A percentile compares a stretch with the other conserved stretches of the same genome.
Conservation (phyloP, 1,140 invertebrate species). For the Atta cephalotes region DNA sequence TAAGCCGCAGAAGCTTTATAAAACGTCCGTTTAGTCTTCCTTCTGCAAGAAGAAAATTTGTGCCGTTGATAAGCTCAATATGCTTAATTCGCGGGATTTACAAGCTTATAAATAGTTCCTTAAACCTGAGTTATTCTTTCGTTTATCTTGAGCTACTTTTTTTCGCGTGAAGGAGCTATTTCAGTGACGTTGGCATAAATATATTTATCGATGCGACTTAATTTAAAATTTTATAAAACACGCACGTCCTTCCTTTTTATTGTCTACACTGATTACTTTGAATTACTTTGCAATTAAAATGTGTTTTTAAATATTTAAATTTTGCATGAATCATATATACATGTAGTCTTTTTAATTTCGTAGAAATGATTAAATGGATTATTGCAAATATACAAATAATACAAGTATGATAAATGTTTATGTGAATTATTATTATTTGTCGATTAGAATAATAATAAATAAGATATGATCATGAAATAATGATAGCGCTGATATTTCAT, state of each 20-base stretch:
- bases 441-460: not conserved
- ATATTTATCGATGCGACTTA: not conserved
- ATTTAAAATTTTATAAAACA: not conserved
- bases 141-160: not conserved
- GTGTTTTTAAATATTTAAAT: not conserved
- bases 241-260: not conserved
- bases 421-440: not conserved
- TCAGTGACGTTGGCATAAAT: not conserved
- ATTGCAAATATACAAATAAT: not conserved
- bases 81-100: slow-evolving; percentile 18
- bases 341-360: not conserved
- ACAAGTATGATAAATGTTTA: not conserved
- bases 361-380: not conserved
- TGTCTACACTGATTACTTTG: not conserved
- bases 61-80: slow-evolving; percentile 32
- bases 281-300: not conserved
- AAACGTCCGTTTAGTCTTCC: slow-evolving; percentile 5
- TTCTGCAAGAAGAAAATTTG: slow-evolving; percentile 10
- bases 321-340: not conserved
- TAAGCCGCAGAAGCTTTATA: slow-evolving; percentile 22
- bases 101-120: slow-evolving; percentile 25
- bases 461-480: not conserved
- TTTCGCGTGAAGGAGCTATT: not conserved
- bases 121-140: not conserved
- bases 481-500: slow-evolving; percentile 20